Percentiles rank a stretch among this genome's conserved stretches.
Evolutionary conservation across 2,888 invertebrate genomes (phyloP).

Genomic region (Hetaerina titia): DNA sequence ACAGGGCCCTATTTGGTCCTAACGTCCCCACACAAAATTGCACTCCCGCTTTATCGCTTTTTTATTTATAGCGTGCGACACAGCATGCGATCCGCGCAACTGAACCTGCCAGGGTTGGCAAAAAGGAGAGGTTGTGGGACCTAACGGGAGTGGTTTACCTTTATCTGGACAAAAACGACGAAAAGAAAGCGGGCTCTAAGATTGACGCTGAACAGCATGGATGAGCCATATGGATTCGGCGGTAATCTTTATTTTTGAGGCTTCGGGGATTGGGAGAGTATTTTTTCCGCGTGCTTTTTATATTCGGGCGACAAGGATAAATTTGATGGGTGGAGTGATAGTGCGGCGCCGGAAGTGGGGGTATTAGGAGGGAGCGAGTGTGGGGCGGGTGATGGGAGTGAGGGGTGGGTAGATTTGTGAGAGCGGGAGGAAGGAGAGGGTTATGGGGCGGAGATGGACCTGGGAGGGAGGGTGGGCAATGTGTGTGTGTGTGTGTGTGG

Average conservation of each 20-base stretch:
- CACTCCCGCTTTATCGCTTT: background rate
- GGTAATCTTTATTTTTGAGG: background rate
- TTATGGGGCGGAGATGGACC: background rate
- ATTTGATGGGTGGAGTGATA: slow-evolving; percentile 39
- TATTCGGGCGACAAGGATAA: slow-evolving; percentile 46
- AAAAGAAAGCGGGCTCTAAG: background rate
- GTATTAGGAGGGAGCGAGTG: slow-evolving; percentile 1
- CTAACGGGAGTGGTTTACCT: background rate
- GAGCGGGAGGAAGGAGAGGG: background rate
- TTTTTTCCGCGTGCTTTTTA: slow-evolving; percentile 11
- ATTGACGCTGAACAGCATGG: background rate
- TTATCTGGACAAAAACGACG: background rate
- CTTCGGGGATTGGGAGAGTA: background rate
- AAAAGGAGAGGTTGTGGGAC: background rate
- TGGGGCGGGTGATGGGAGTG: background rate
- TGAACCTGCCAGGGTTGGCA: background rate
- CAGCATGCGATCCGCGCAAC: background rate
- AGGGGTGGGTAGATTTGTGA: background rate
- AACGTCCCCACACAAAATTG: background rate
- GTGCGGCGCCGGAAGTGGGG: slow-evolving; percentile 5
- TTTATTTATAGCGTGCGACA: background rate
- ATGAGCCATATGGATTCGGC: background rate
- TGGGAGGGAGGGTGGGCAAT: background rate
- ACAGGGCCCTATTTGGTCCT: background rate
- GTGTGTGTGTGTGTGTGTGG: background rate